Evolutionary conservation across 2,113 vertebrate species (phyloP).

Genomic region (Penelope pileata): DNA sequence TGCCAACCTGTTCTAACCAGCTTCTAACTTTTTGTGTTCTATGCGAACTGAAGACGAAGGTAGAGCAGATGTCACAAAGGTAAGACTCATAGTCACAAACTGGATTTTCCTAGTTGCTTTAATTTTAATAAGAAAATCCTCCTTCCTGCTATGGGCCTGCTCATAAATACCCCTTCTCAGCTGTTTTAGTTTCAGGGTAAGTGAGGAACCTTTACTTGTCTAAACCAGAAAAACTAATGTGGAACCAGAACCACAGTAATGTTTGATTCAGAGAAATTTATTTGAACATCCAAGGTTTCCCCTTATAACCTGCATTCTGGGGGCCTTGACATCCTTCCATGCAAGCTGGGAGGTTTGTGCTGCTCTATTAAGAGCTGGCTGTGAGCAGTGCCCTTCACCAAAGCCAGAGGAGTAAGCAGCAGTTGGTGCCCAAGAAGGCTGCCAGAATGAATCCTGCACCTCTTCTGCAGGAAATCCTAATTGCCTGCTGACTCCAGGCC

Average conservation of each 20-base stretch:
- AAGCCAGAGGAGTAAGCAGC: not conserved
- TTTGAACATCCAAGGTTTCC: not conserved
- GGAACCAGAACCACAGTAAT: not conserved
- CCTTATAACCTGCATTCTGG: not conserved
- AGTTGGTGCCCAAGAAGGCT: not conserved
- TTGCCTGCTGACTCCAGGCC: not conserved
- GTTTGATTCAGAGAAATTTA: not conserved
- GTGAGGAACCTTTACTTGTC: not conserved
- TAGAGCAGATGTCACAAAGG: slow-evolving; percentile 18
- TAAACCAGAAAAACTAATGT: not conserved
- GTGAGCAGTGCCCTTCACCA: not conserved
- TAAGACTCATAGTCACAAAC: not conserved
- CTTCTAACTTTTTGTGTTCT: not conserved
- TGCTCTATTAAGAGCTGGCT: not conserved
- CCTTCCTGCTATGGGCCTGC: not conserved
- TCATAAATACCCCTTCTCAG: not conserved
- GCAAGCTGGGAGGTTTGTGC: not conserved
- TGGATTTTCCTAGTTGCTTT: not conserved
- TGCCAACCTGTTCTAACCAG: not conserved
- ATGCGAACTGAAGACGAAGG: not conserved
- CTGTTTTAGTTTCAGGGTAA: not conserved
- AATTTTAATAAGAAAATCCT: not conserved
- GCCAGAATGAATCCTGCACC: not conserved
- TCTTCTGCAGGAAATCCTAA: not conserved
- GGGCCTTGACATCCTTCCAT: not conserved